Conservation (phyloP, 2,888 invertebrate species). For the Steinernema scapterisci region DNA sequence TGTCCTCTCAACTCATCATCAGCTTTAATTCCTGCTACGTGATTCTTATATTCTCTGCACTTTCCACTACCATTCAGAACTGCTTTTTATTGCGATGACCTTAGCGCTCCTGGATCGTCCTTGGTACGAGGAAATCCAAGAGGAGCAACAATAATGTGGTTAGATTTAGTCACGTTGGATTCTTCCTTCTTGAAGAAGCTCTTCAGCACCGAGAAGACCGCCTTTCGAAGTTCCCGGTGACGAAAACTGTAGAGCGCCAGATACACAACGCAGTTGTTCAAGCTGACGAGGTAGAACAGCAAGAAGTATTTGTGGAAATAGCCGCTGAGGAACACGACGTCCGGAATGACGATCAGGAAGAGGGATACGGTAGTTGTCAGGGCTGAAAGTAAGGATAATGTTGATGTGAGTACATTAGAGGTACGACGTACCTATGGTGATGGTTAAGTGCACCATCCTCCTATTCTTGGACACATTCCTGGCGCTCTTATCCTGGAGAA, state of each 20-base stretch:
- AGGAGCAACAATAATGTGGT: too few species aligned
- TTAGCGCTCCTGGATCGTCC: too few species aligned
- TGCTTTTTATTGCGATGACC: too few species aligned
- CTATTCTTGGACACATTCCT: neutral
- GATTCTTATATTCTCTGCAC: too few species aligned
- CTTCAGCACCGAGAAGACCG: neutral
- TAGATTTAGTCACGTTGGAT: neutral
- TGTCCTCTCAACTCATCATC: too few species aligned
- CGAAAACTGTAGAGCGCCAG: neutral
- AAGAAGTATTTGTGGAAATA: neutral
- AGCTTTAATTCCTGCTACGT: too few species aligned
- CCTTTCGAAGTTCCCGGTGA: neutral
- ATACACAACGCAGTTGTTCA: constrained; percentile 2
- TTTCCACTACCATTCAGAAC: too few species aligned
- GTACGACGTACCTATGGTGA: neutral
- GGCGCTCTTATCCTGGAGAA: neutral
- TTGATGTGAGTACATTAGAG: neutral
- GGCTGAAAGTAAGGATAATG: neutral
- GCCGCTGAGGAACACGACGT: neutral
- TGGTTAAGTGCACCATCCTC: neutral
- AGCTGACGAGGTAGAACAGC: neutral
- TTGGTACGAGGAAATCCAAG: too few species aligned
- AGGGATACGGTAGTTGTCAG: neutral
- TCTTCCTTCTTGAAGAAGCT: neutral
- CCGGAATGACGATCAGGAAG: constrained; percentile 2